Base-by-base conservation (phyloP, 2,797 vertebrate genomes). In the Allobates femoralis region DNA sequence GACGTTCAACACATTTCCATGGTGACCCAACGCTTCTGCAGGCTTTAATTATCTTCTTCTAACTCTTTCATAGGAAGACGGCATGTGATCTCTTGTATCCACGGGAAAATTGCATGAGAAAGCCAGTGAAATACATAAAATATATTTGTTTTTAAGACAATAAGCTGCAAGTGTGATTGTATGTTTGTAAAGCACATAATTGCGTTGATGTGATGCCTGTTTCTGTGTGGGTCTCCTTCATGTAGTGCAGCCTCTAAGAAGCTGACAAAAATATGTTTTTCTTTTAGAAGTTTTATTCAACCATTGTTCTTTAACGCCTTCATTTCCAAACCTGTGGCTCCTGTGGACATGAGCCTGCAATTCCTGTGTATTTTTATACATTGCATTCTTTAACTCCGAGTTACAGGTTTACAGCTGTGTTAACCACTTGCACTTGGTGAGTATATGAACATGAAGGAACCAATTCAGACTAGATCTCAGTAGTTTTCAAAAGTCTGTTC, bases 1-100 rank as follows among this genome's bases (percentile, higher is more conserved):
- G 86, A 87, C 74, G 81, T 87, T 60, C 64, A 73, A 83, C 34
- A 71, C n/a, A 78, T 87, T 87, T 79, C 86, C 81, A 87, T 83
- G 86, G 86, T 87, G 79, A 87, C 73, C 80, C 60, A 66, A 41
- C 11, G n/a, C 50, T 67, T 87, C 77, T 71, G 34, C 79, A 69
- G 64, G 58, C 74, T 67, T 75, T 82, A 86, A 82, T 77, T 67
- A 75, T 77, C 71, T 86, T 79, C 66, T 56, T 77, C 26, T 67
- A 77, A 82, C 16, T 77, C 71, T 86, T 83, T 79, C 60, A 51
- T 71, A 37, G 51, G 67, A 51, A 69, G 55, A 79, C 62, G 82
- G 74, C 81, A 60, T 87, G 74, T 62, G n/a, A 87, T 83, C 51
- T 83, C 74, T 78, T 78, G 51, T 73, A 87, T 87, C 53, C 76